Base-by-base conservation (phyloP, 2,888 invertebrate species). In the Agonopterix alstromeriana region DNA sequence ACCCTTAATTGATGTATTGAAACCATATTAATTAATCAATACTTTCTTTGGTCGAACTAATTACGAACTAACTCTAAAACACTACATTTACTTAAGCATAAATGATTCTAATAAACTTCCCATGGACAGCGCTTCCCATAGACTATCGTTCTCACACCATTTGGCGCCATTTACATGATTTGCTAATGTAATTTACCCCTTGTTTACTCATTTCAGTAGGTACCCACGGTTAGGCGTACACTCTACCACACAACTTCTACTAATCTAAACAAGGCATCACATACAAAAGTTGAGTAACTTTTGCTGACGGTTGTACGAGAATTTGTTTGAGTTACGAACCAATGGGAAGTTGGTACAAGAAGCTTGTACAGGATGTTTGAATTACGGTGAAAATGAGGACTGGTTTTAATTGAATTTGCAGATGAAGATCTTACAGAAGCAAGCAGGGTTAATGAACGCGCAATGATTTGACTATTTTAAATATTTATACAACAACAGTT, bases 161-260 rank as follows among this genome's bases (percentile, higher is more conserved):
- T 68, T 64, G 64, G 55, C 60, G 58, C 56, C 45, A 47, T 54
- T 42, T 58, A 56, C 57, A 63, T 61, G 60, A 70, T 74, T 76
- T 67, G 77, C 76, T 76, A 77, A 76, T 74, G 70, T 69, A 69
- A 70, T 72, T 71, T 70, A 62, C 67, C 58, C 54, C 50, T 45
- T 58, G 58, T 62, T 58, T 57, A 51, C 56, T 43, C 48, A 38
- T 45, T 42, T 50, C 54, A 38, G 58, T n/a, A n/a, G n/a, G n/a
- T 64, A 65, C 64, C 65, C 67, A 70, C 70, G 65, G 46, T 55
- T 38, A 27, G 38, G 10, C 46, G 44, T 40, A 45, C 45, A 52
- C 35, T 43, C 52, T 52, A 54, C 50, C 49, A 52, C 54, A 48
- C 48, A 54, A 36, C 10, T 35, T 35, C 27, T 11, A 3, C 10